These are phyloP conservation scores for Leuciscus idus DNA, from an alignment of 2,113 vertebrate species.

Conservation along the genomic window DNA sequence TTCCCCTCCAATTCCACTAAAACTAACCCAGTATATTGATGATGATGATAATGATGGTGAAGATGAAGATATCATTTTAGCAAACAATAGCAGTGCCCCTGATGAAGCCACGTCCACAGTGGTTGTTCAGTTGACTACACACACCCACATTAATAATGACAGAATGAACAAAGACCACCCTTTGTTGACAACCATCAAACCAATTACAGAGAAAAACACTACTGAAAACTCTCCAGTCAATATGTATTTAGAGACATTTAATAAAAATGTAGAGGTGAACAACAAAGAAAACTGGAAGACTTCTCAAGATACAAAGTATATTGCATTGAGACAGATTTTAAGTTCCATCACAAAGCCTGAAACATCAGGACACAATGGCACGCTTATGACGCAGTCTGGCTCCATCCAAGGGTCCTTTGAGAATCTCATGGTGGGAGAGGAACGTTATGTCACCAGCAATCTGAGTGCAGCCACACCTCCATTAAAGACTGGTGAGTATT, in stretches of 20 bases:
- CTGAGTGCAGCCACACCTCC: not conserved
- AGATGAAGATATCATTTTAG: not conserved
- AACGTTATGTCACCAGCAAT: slow-evolving; percentile 1
- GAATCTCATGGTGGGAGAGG: slow-evolving; percentile 11
- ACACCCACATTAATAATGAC: slow-evolving; percentile 1
- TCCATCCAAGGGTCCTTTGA: slow-evolving; percentile 1
- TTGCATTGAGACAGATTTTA: not conserved
- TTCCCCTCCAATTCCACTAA: slow-evolving; percentile 1
- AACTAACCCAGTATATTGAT: slow-evolving; percentile 21
- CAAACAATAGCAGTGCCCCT: not conserved
- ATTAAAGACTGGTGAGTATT: slow-evolving; percentile 13
- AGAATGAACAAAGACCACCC: slow-evolving; percentile 27
- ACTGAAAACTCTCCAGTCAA: not conserved
- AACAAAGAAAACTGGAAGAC: not conserved
- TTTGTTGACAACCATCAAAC: slow-evolving; percentile 22
- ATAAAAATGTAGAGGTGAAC: not conserved
- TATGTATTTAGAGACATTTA: not conserved
- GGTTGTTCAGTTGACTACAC: slow-evolving; percentile 1
- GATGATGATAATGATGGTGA: not conserved
- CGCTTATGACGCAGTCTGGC: not conserved
- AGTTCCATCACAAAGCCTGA: slow-evolving; percentile 24
- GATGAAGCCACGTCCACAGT: not conserved
- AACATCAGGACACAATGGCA: slow-evolving; percentile 4
- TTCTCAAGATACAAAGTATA: not conserved
- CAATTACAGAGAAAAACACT: not conserved